Conservation (phyloP, 1,140 invertebrate species). For the Thrips palmi region DNA sequence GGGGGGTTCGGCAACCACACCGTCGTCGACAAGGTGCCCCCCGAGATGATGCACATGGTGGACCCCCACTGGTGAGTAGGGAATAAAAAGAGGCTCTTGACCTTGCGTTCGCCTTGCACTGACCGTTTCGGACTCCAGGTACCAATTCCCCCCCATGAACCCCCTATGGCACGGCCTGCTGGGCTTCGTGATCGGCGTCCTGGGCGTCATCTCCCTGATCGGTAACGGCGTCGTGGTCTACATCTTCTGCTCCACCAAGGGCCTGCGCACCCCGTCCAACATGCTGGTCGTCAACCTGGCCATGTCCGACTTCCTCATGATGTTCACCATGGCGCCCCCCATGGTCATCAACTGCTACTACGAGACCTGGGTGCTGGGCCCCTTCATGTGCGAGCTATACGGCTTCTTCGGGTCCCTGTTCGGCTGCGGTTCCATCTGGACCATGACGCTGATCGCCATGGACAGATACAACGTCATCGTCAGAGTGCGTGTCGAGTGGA, state of each 20-base stretch:
- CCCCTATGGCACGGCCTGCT: constrained; percentile 61
- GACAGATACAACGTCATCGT: constrained; percentile 77
- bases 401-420: constrained; percentile 59
- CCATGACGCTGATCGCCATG: constrained; percentile 61
- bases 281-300: constrained; percentile 69
- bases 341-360: constrained; percentile 76
- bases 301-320: constrained; percentile 76
- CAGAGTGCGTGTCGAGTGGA: constrained; percentile 31
- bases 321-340: constrained; percentile 60
- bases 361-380: constrained; percentile 70
- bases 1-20: constrained; percentile 36
- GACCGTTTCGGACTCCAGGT: constrained; percentile 18
- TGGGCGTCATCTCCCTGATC: constrained; percentile 46
- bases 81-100: background rate
- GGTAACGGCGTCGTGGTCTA: constrained; percentile 77
- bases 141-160: constrained; percentile 56
- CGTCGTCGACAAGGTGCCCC: constrained; percentile 49
- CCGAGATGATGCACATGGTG: constrained; percentile 53
- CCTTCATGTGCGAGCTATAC: constrained; percentile 65
- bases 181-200: constrained; percentile 49
- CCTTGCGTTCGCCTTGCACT: background rate
- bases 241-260: constrained; percentile 60
- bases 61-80: constrained; percentile 42
- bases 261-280: constrained; percentile 65
- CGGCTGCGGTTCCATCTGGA: constrained; percentile 64